Base-by-base conservation (phyloP, 2,888 invertebrate species). In the Alentia gelatinosa region DNA sequence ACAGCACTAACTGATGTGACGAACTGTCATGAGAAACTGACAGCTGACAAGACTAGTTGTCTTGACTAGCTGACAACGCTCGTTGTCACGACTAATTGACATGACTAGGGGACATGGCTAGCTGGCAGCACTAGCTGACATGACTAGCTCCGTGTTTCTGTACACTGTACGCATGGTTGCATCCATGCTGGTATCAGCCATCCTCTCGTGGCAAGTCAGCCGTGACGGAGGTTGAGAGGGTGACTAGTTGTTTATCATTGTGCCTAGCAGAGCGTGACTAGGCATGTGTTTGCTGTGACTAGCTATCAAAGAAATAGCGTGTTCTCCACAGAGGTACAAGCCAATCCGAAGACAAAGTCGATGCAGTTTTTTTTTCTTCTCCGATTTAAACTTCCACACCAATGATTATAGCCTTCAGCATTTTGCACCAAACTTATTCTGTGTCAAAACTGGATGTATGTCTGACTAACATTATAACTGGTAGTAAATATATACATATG, bases 301-400 rank as follows among this genome's bases (percentile, higher is more conserved):
- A 68, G 68, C 30, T 68, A 68, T 68, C 1, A 56, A 56, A 56
- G 30, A 68, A 68, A 68, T n/a, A 68, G 30, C 68, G 79, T 79
- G 79, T 79, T 79, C 79, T 79, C 79, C 79, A 37, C 23, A 79
- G 79, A 79, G 79, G 79, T 79, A 79, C 79, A 79, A 79, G 39
- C 35, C 4, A 79, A 79, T 79, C 79, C 79, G 79, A 79, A 56
- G 9, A 56, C 12, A 12, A n/a, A 56, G 19, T n/a, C 19, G 56
- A 56, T 56, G 56, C 3, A 19, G 56, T n/a, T n/a, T 19, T 19
- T 56, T 56, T n/a, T n/a, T 19, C 19, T n/a, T 56, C 56, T 68
- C 68, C 68, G 30, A 30, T 68, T 68, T 68, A 30, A 12, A 56
- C 56, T 19, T 5, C 15, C 79, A 79, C 79, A 79, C 79, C 63